Conservation (phyloP, 2,888 invertebrate species). For the Chymomyza caudatula region DNA sequence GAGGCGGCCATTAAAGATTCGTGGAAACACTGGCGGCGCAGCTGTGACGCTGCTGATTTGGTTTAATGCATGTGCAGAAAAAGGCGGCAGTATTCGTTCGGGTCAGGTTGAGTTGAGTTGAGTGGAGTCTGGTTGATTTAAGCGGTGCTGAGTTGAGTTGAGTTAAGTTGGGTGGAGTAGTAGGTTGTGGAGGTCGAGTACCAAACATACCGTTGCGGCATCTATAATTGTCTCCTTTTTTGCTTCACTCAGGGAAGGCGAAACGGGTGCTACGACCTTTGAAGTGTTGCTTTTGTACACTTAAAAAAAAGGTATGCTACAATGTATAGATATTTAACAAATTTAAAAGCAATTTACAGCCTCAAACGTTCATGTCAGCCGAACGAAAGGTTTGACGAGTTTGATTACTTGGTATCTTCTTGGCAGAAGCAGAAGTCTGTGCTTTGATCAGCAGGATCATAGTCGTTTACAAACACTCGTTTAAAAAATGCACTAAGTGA, state of each 20-base stretch:
- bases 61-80: conserved; percentile 16
- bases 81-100: not conserved
- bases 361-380: too few relatives aligned
- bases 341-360: too few relatives aligned
- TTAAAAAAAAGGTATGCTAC: conserved; percentile 1
- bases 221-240: conserved; percentile 50
- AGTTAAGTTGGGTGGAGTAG: conserved; percentile 28
- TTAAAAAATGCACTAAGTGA: too few relatives aligned
- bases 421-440: too few relatives aligned
- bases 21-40: conserved; percentile 9
- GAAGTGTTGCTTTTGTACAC: conserved; percentile 30
- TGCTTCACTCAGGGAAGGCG: conserved; percentile 31
- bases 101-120: not conserved
- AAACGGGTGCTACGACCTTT: conserved; percentile 39
- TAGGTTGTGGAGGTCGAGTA: conserved; percentile 8
- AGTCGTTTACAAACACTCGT: too few relatives aligned
- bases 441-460: too few relatives aligned
- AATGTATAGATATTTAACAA: too few relatives aligned
- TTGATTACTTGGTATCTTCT: too few relatives aligned
- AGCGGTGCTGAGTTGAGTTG: not conserved
- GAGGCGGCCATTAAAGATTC: conserved; percentile 29
- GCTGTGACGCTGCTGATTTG: conserved; percentile 9
- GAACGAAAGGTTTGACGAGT: too few relatives aligned
- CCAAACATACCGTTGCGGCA: conserved; percentile 18
- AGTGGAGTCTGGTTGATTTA: not conserved